phyloP scores from a whole-genome alignment of 2,113 vertebrate species.

The Formicarius rufipectus region DNA sequence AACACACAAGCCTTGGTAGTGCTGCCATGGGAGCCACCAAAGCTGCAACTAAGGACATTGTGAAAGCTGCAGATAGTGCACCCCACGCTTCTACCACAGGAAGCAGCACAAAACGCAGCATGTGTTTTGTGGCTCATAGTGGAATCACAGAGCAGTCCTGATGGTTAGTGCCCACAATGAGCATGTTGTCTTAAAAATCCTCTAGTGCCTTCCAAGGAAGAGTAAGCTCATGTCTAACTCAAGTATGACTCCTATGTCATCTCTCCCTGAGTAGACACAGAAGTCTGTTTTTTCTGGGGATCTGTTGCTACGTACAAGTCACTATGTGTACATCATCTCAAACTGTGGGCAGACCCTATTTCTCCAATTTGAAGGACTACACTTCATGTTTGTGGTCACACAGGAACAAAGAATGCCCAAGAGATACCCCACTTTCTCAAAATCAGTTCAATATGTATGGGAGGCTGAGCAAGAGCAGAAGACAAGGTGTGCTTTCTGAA shows the following conservation, averaged over 20 bases:
- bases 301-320: background rate
- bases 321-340: background rate
- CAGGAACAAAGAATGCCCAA: background rate
- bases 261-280: background rate
- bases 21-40: background rate
- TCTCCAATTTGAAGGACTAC: background rate
- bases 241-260: background rate
- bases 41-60: background rate
- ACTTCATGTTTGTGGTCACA: background rate
- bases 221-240: background rate
- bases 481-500: background rate
- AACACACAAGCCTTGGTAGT: background rate
- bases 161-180: rapidly evolving
- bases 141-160: background rate
- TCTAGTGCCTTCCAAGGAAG: background rate
- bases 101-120: background rate
- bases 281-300: background rate
- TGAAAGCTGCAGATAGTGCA: rapidly evolving
- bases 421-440: background rate
- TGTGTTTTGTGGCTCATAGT: background rate
- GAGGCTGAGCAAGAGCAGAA: background rate
- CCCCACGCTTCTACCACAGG: background rate
- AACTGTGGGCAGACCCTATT: background rate
- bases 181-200: background rate
- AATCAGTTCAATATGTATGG: background rate